Base-by-base conservation (phyloP, 2,113 vertebrate genomes). In the Centrocercus urophasianus region DNA sequence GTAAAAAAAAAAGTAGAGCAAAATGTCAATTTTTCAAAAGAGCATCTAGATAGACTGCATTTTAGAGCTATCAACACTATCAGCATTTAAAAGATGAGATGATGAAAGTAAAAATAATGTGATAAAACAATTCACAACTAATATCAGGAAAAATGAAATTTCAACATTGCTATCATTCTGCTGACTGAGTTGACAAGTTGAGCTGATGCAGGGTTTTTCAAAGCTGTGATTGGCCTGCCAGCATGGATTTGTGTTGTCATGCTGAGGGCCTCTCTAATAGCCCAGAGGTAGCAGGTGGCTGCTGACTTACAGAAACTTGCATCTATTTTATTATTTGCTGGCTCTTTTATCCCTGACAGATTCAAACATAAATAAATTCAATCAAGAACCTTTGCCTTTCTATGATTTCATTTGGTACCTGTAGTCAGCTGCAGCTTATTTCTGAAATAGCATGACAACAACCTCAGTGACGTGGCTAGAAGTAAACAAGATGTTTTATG, bases 261-360 rank as follows among this genome's bases (percentile, higher is more conserved):
- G 93, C 95, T 97, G 93, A 98, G 95, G 93, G 90, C 74, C 52
- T 71, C 67, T 96, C 93, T 95, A 93, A 96, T 88, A 96, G 90
- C 78, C 76, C 76, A 95, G 95, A 97, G 95, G 96, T 97, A 96
- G 95, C 97, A 98, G 95, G 95, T 96, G 95, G 88, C 83, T 96
- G 91, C 95, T 98, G 97, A 97, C 90, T 97, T 97, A 97, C 93
- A 97, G 96, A 95, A 93, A 85, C 95, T 98, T 97, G 88, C 96
- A 95, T 97, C 93, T 91, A 96, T 98, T 97, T 98, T 96, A 96
- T 97, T 97, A 98, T 98, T 97, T 98, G 92, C 93, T 98, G 88
- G 93, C 93, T 97, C 94, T 97, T 97, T 97, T 93, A 96, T 97
- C 93, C 90, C 88, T 98, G 97, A 97, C 96, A 97, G 86, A 84